Conservation (phyloP, 2,888 invertebrate species). For the Antitype chi region DNA sequence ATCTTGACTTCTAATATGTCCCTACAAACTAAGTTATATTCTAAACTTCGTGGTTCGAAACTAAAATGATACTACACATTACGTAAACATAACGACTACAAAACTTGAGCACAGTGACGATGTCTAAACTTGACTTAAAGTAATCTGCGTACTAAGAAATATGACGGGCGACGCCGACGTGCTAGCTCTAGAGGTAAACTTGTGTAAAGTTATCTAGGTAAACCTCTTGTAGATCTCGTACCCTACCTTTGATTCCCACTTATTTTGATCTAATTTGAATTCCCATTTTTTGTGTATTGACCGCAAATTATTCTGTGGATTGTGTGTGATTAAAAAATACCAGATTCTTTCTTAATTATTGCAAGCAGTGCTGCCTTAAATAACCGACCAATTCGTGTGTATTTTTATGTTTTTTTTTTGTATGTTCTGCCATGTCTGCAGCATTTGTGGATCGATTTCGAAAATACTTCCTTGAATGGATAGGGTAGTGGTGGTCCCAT, state of each 20-base stretch:
- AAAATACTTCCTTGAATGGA: too few species aligned
- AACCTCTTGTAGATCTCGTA: not conserved
- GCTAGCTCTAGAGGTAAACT: not conserved
- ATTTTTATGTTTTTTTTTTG: too few species aligned
- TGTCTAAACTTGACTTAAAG: conserved; percentile 38
- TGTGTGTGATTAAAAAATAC: too few species aligned
- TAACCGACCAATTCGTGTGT: too few species aligned
- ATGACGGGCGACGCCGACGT: conserved; percentile 6
- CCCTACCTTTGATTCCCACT: not conserved
- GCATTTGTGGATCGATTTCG: too few species aligned
- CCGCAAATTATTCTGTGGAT: not conserved
- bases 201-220: not conserved
- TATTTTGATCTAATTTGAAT: not conserved
- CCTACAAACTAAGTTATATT: not conserved
- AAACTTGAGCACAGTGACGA: conserved; percentile 21
- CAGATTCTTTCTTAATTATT: too few species aligned
- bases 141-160: conserved; percentile 30
- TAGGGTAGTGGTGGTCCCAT: too few species aligned
- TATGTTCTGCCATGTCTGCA: too few species aligned
- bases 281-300: not conserved
- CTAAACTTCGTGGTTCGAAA: not conserved
- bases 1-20: not conserved
- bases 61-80: conserved; percentile 25
- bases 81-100: conserved; percentile 22
- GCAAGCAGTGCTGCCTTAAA: too few species aligned